Evolutionary conservation across 1,140 invertebrate species (phyloP).

Genomic region (Pachypeltis micranthus): DNA sequence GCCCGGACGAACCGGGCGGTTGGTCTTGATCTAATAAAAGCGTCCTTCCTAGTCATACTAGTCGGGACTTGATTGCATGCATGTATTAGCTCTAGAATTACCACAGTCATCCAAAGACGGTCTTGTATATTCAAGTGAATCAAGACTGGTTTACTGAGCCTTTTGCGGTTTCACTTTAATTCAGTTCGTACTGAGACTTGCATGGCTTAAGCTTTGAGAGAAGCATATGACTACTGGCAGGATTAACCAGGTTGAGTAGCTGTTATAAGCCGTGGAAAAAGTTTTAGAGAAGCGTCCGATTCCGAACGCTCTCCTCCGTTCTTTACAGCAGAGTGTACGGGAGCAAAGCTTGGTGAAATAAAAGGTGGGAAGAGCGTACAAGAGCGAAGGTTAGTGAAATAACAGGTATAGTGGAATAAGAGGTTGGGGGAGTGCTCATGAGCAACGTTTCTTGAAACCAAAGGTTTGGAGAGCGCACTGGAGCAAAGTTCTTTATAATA

Average conservation of each 20-base stretch:
- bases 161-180: conserved; percentile 63
- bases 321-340: no score
- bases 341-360: no score
- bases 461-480: no score
- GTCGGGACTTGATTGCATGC: conserved; percentile 53
- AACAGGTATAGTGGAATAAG: no score
- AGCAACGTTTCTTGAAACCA: no score
- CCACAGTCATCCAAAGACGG: conserved; percentile 76
- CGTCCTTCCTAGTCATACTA: conserved; percentile 48
- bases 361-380: no score
- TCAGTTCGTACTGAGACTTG: conserved; percentile 60
- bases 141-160: conserved; percentile 62
- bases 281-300: no score
- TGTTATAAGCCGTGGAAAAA: no score
- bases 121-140: conserved; percentile 36
- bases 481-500: no score
- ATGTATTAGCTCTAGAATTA: conserved; percentile 79
- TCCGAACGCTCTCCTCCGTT: no score
- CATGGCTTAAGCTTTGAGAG: conserved; percentile 70
- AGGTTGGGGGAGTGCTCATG: no score
- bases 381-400: no score
- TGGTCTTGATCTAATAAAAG: conserved; percentile 62
- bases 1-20: conserved; percentile 41
- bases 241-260: conserved; percentile 58
- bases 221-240: conserved; percentile 65